Evolutionary conservation across 2,113 vertebrate species (phyloP).

Genomic region (Tichodroma muraria): DNA sequence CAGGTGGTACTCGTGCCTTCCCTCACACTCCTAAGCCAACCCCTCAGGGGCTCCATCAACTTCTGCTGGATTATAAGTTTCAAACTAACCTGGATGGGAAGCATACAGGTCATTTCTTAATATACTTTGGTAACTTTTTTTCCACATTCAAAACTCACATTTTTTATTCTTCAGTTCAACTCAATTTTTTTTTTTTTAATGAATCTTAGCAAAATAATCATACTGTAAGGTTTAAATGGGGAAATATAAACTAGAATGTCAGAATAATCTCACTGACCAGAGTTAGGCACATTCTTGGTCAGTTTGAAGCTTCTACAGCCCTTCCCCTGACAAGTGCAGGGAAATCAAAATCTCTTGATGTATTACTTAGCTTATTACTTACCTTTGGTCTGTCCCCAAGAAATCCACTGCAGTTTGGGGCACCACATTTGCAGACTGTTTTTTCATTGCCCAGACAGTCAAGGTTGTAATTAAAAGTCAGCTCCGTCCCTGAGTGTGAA

Average conservation of each 20-base stretch:
- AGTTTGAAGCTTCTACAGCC: background rate
- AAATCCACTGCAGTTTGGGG: slow-evolving; percentile 97
- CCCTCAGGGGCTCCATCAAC: background rate
- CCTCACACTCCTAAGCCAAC: background rate
- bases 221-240: background rate
- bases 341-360: background rate
- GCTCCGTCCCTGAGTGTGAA: slow-evolving; percentile 80
- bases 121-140: background rate
- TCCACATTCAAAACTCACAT: background rate
- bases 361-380: slow-evolving; percentile 34
- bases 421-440: slow-evolving; percentile 90
- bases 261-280: background rate
- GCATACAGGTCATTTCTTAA: background rate
- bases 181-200: background rate
- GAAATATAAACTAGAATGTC: background rate
- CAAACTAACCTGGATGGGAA: background rate
- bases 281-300: background rate
- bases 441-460: slow-evolving; percentile 98
- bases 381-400: slow-evolving; percentile 96
- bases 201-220: background rate
- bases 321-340: background rate
- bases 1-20: background rate
- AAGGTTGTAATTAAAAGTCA: slow-evolving; percentile 98
- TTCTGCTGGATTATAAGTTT: background rate
- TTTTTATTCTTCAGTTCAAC: background rate